Percentiles rank a stretch among this genome's conserved stretches.
Conservation (phyloP, 2,888 invertebrate species). For the Xiphydria camelus region DNA sequence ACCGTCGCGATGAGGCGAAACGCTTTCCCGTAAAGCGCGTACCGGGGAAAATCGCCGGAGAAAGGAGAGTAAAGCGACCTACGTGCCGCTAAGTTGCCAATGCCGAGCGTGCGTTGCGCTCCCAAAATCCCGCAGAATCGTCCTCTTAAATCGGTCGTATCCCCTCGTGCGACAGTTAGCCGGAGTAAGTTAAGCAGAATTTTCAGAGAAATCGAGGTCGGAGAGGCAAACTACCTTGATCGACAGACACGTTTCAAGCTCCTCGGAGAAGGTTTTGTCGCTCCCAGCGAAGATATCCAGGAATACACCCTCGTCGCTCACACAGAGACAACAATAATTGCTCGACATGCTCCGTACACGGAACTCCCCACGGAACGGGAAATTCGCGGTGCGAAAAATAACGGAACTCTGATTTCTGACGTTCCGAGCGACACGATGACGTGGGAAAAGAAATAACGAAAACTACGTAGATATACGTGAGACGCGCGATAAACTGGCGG, state of each 20-base stretch:
- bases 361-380: background rate
- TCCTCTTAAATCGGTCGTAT: no score
- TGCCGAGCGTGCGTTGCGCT: no score
- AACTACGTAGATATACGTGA: no score
- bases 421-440: background rate
- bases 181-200: no score
- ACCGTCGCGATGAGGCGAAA: no score
- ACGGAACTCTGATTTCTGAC: no score
- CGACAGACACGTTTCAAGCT: constrained; percentile 42
- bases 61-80: constrained; percentile 6
- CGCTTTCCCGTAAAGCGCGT: no score
- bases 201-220: no score
- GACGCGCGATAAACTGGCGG: constrained; percentile 34
- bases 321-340: constrained; percentile 47
- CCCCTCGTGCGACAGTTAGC: no score
- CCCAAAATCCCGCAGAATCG: no score
- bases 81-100: constrained; percentile 13
- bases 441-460: constrained; percentile 7
- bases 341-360: constrained; percentile 42
- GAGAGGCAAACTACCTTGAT: constrained; percentile 49
- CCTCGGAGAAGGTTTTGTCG: constrained; percentile 26
- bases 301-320: constrained; percentile 50
- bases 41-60: no score
- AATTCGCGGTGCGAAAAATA: background rate
- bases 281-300: constrained; percentile 42